Conservation (phyloP, 2,888 invertebrate species). For the Hecatera dysodea region DNA sequence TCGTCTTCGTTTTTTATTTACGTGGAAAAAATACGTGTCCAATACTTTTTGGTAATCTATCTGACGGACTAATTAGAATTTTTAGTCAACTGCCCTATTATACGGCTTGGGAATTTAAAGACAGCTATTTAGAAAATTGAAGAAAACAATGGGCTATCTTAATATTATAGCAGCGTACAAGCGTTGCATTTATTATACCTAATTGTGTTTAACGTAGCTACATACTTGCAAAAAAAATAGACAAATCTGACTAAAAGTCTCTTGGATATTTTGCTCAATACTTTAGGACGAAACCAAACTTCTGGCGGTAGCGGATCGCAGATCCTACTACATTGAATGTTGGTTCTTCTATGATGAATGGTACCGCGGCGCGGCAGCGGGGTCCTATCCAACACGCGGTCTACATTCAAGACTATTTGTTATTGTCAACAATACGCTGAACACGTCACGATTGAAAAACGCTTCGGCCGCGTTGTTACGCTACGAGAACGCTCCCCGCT, state of each 20-base stretch:
- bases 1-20: too few relatives aligned
- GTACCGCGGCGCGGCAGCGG: conserved; percentile 14
- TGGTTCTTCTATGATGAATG: conserved; percentile 10
- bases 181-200: not conserved
- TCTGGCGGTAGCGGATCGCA: not conserved
- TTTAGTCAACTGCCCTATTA: too few relatives aligned
- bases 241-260: not conserved
- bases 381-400: conserved; percentile 5
- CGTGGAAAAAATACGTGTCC: too few relatives aligned
- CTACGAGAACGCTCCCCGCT: conserved; percentile 46
- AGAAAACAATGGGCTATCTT: not conserved
- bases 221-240: not conserved
- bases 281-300: too few relatives aligned
- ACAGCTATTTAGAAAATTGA: not conserved
- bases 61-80: too few relatives aligned
- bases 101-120: not conserved
- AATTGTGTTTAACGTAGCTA: not conserved
- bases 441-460: conserved; percentile 65
- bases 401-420: conserved; percentile 51
- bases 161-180: too few relatives aligned
- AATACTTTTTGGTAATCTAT: too few relatives aligned
- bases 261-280: too few relatives aligned
- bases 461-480: conserved; percentile 42
- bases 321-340: not conserved
- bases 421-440: conserved; percentile 62